Conservation (phyloP, 2,113 vertebrate species). For the Merops nubicus region DNA sequence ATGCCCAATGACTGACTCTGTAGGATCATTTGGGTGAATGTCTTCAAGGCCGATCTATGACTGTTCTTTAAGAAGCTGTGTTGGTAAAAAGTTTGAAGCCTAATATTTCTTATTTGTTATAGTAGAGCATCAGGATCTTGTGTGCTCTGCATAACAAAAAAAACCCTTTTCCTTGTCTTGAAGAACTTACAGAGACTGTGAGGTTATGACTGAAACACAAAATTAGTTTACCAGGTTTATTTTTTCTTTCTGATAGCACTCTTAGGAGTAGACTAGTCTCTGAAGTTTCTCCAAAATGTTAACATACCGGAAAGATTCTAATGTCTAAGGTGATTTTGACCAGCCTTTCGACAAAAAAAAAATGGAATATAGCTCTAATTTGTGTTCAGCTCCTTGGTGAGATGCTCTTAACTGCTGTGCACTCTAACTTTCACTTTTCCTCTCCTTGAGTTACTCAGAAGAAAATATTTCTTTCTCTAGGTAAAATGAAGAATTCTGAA, state of each 20-base stretch:
- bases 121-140: neutral
- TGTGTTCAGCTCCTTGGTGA: neutral
- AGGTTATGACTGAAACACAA: neutral
- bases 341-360: neutral
- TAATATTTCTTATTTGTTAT: neutral
- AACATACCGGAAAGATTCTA: neutral
- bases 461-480: slow-evolving; percentile 72
- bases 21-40: neutral
- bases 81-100: neutral
- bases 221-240: neutral
- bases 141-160: neutral
- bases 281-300: neutral
- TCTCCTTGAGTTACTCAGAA: neutral
- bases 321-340: neutral
- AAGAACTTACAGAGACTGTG: neutral
- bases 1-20: neutral
- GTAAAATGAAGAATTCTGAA: slow-evolving; percentile 74
- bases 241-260: neutral
- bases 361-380: neutral
- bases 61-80: neutral
- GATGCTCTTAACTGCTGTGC: neutral
- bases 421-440: neutral
- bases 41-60: neutral
- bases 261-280: neutral
- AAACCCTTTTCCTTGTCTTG: neutral